phyloP scores from a whole-genome alignment of 1,140 invertebrate genomes.

The Platorchestia sp. region DNA sequence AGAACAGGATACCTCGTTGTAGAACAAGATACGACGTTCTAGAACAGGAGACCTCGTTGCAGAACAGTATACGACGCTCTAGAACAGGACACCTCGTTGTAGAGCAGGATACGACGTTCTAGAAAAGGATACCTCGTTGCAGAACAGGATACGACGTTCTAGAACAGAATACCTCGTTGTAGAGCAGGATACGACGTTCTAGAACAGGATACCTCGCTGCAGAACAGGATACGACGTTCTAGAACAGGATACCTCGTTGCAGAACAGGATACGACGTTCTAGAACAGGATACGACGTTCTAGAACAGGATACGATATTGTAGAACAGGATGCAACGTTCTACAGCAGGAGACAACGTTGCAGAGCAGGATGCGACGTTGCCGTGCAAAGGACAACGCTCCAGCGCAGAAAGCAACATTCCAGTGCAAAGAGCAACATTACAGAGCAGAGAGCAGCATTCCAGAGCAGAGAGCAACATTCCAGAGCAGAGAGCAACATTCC shows the following conservation, averaged over 20 bases:
- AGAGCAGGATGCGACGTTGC: neutral
- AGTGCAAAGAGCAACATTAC: neutral
- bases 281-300: neutral
- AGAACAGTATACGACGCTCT: neutral
- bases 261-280: neutral
- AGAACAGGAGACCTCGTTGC: no score
- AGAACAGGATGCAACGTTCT: neutral
- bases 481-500: neutral
- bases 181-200: neutral
- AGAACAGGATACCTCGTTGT: no score
- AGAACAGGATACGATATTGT: neutral
- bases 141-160: neutral
- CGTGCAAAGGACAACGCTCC: neutral
- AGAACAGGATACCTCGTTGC: neutral
- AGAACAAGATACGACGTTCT: no score
- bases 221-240: neutral
- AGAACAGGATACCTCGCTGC: neutral
- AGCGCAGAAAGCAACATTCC: neutral
- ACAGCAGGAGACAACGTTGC: neutral
- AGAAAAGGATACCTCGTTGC: neutral
- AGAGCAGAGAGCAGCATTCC: neutral
- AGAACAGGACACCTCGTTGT: neutral
- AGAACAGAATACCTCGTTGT: neutral
- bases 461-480: neutral
- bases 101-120: neutral